Evolutionary conservation across 2,113 vertebrate genomes (phyloP).

Genomic region (Enhydra lutris): DNA sequence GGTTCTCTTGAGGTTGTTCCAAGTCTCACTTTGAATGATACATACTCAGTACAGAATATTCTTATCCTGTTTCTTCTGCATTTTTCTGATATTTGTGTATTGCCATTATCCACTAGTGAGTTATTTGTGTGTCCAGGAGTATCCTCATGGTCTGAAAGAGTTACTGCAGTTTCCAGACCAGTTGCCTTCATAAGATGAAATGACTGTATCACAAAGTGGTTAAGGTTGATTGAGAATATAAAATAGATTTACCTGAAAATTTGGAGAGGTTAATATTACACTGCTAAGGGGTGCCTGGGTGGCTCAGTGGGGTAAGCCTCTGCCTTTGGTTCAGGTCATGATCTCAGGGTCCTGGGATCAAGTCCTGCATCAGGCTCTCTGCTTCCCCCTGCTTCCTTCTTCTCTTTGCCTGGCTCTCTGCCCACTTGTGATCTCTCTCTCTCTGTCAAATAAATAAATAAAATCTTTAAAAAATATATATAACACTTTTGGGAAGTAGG

Average conservation of each 20-base stretch:
- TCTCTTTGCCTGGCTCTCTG: too few relatives aligned
- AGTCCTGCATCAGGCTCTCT: too few relatives aligned
- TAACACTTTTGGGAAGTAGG: background rate
- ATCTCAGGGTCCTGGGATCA: too few relatives aligned
- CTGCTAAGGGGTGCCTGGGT: background rate
- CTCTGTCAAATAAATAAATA: too few relatives aligned
- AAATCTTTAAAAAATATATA: background rate
- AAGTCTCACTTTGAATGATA: background rate
- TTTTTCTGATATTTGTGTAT: background rate
- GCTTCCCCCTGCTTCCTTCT: too few relatives aligned
- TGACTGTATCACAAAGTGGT: background rate
- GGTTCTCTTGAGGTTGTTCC: background rate
- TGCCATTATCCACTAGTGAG: background rate
- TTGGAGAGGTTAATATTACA: background rate
- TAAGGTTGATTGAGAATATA: background rate
- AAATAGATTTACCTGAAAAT: slow-evolving; percentile 21
- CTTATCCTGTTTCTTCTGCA: background rate
- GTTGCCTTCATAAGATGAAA: background rate
- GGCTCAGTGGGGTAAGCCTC: too few relatives aligned
- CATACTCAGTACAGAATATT: background rate
- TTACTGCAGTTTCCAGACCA: background rate
- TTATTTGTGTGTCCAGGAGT: background rate
- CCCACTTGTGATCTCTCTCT: too few relatives aligned
- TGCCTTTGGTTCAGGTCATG: too few relatives aligned
- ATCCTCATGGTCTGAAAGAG: background rate